Conservation (phyloP, 1,140 invertebrate species). For the Solen grandis region DNA sequence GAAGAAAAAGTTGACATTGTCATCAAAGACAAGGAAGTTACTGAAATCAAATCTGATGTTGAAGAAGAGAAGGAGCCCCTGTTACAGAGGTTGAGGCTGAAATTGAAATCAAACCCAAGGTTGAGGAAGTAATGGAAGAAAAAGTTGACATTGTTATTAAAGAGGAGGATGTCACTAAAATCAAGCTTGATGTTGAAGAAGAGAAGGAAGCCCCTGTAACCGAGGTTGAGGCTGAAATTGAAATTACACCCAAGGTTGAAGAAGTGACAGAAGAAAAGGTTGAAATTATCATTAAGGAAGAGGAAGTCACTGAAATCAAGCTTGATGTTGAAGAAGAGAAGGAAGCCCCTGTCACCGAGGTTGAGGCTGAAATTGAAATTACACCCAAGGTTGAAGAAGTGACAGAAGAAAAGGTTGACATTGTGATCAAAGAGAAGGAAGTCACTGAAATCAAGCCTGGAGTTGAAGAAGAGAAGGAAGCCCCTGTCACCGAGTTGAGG, state of each 20-base stretch:
- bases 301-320: constrained; percentile 11
- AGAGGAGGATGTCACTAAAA: constrained; percentile 9
- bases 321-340: constrained; percentile 12
- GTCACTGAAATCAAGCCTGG: constrained; percentile 28
- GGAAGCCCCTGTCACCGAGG: constrained; percentile 15
- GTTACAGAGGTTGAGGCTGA: constrained; percentile 6
- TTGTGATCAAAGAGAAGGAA: background rate
- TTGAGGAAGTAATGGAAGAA: constrained; percentile 30
- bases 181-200: constrained; percentile 38
- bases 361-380: constrained; percentile 16
- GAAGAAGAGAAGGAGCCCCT: constrained; percentile 2
- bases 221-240: constrained; percentile 55
- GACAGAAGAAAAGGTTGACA: constrained; percentile 8
- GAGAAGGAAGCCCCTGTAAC: constrained; percentile 21
- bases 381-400: background rate
- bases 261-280: constrained; percentile 43
- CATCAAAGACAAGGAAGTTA: constrained; percentile 34
- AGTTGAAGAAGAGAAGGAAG: background rate
- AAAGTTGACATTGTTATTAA: constrained; percentile 50
- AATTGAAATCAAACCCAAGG: background rate
- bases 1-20: constrained; percentile 24
- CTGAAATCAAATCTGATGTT: constrained; percentile 1
- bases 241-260: constrained; percentile 30
- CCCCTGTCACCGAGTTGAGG: constrained; percentile 11
- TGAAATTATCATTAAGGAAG: constrained; percentile 41